Conservation (phyloP, 2,888 invertebrate species). For the Isoperla grammatica region DNA sequence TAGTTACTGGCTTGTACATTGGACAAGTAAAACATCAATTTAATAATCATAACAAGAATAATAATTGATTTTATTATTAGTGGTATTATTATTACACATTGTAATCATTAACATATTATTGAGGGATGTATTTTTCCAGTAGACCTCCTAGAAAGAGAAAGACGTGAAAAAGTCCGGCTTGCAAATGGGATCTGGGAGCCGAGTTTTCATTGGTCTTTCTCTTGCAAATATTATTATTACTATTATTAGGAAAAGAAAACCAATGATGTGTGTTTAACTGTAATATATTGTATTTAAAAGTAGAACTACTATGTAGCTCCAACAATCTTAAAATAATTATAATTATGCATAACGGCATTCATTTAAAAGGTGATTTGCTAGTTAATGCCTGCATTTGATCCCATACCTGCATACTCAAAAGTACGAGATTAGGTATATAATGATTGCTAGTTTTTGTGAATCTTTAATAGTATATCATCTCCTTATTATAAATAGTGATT, state of each 20-base stretch:
- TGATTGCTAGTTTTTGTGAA: neutral
- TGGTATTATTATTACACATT: neutral
- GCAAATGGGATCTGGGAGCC: too few species aligned
- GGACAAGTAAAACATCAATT: too few species aligned
- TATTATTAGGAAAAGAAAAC: conserved; percentile 18
- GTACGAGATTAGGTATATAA: neutral
- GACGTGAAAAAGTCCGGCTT: too few species aligned
- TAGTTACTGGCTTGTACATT: too few species aligned
- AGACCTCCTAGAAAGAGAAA: too few species aligned
- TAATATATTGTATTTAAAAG: conserved; percentile 44
- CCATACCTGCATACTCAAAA: neutral
- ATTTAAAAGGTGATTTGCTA: neutral
- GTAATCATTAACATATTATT: neutral
- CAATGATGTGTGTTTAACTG: conserved; percentile 40
- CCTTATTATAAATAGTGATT: too few species aligned
- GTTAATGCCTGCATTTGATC: neutral
- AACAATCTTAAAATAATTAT: conserved; percentile 4
- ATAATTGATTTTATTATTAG: neutral
- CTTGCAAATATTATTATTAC: conserved; percentile 13
- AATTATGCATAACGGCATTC: conserved; percentile 2
- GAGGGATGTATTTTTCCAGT: conserved; percentile 7
- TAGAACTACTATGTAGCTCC: conserved; percentile 32
- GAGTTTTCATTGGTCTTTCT: conserved; percentile 9
- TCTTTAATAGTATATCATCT: too few species aligned
- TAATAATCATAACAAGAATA: too few species aligned